phyloP scores from a whole-genome alignment of 2,888 invertebrate genomes.

The Disparrhopalites patrizii region DNA sequence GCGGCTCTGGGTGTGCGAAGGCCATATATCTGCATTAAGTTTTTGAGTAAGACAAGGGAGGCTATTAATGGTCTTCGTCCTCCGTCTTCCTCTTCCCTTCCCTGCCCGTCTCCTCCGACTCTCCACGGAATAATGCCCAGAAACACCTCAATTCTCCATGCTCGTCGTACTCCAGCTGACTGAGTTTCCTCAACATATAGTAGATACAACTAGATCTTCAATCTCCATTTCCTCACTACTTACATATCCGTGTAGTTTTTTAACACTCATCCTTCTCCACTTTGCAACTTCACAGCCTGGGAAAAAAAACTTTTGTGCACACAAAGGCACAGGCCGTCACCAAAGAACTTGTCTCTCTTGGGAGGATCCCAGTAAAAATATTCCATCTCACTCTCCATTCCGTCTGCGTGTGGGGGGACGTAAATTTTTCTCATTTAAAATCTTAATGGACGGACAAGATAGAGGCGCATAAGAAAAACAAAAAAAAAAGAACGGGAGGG shows the following conservation, averaged over 20 bases:
- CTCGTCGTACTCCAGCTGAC: constrained; percentile 28
- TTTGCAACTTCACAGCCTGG: not conserved
- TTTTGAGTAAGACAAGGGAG: constrained; percentile 7
- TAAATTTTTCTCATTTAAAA: not conserved
- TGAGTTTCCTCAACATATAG: too few species aligned
- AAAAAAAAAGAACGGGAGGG: not conserved
- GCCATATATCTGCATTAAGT: constrained; percentile 13
- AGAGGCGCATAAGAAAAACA: too few species aligned
- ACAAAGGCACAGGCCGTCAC: too few species aligned
- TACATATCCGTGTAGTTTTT: too few species aligned
- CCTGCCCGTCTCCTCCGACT: too few species aligned
- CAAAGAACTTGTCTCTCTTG: too few species aligned
- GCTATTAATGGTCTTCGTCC: constrained; percentile 21
- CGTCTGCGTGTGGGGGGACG: not conserved
- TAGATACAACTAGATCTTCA: too few species aligned
- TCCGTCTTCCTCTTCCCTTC: constrained; percentile 15
- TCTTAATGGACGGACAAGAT: not conserved
- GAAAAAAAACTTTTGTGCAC: not conserved
- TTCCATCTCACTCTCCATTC: not conserved
- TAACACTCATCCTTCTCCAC: not conserved
- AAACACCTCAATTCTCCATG: constrained; percentile 39
- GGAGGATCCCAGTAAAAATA: too few species aligned
- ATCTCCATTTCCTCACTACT: constrained; percentile 12
- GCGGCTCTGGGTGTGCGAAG: constrained; percentile 21
- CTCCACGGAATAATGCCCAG: constrained; percentile 26